Base-by-base conservation (phyloP, 2,113 vertebrate genomes). In the Oryzias curvinotus region DNA sequence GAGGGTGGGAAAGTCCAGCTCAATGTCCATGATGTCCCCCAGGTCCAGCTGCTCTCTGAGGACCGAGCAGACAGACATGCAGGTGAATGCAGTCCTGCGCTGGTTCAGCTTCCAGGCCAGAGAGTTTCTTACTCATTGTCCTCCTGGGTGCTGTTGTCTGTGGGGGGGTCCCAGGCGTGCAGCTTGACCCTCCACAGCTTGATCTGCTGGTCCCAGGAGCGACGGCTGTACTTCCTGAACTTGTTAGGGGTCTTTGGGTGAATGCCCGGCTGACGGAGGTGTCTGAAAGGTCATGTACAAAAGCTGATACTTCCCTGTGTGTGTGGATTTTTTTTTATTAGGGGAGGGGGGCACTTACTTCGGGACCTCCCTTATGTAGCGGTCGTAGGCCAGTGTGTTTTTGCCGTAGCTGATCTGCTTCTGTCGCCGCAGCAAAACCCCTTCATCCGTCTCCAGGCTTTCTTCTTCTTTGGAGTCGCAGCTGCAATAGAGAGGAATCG, bases 361-460 rank as follows among this genome's bases (percentile, higher is more conserved):
- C 0, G 96, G 96, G 28, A 99, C 93, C 73, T 96, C 96, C 53
- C 93, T 92, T 43, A 95, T 88, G 25, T 98, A 99, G 77, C 95
- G 85, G 52, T 99, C 96, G 0, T 99, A 99, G 1, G 96, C 95
- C 17, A 97, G 89, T 0, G 95, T 99, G 86, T 99, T 99, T 85
- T 99, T 99, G 1, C 96, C 96, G 0, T 99, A 99, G 82, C 94
- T 97, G 56, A 99, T 99, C 87, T 99, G 97, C 65, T 99, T 99
- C 71, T 99, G 97, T 57, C 97, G 91, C 49, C 97, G 91, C 85
- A 98, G 90, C 56, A 99, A 83, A 57, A 96, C 93, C 1, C 88
- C 84, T 60, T 98, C 94, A 18, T 99, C 96, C 0, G 94, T 98
- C 85, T 99, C 97, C n/a, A 98, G 83, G 54, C 96, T 94, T 0